Base-by-base conservation (phyloP, 2,888 invertebrate genomes). In the Drosophila suboccidentalis region DNA sequence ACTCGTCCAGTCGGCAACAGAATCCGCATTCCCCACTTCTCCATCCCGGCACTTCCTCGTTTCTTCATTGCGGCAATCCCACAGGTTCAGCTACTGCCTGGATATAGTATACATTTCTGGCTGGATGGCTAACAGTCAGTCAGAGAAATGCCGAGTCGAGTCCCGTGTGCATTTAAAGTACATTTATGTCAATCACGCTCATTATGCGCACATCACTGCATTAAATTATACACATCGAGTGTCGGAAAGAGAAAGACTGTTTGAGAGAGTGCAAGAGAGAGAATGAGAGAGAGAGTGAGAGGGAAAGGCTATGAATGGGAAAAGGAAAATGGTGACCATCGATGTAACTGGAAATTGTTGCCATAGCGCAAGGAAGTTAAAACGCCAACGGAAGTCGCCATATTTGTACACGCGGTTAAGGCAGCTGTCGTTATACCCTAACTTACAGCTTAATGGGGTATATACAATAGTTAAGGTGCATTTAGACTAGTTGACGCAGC, bases 171-270 rank as follows among this genome's bases (percentile, higher is more conserved):
- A 82, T 82, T 82, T 87, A 74, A 82, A 87, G 84, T 75, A 75
- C 87, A 85, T 85, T 85, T 84, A 87, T 85, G 85, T 85, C 85
- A 85, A 87, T 85, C 87, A 85, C 72, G 75, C 87, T 85, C 85
- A 85, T 85, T 85, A 84, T 85, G 85, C 81, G 77, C 87, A 87
- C 85, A 72, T 82, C 85, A 81, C 77, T 81, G 84, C 85, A 84
- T 85, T 87, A 87, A 85, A 85, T 84, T 82, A 85, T 75, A 64
- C 54, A 80, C 62, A 66, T 39, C 32, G 61, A 50, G 62, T 54
- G 22, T 38, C 44, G 50, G 34, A 13, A 49, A n/a, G 43, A 4
- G 38, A 47, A 19, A 2, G 39, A 11, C 17, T 34, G 6, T n/a
- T 26, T 9, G 29, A 10, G 8, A 62, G 17, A 19, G n/a, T n/a